Percentiles rank a stretch among this genome's conserved stretches.
Evolutionary conservation across 2,797 vertebrate genomes (phyloP).

Genomic region (Oreochromis mossambicus): DNA sequence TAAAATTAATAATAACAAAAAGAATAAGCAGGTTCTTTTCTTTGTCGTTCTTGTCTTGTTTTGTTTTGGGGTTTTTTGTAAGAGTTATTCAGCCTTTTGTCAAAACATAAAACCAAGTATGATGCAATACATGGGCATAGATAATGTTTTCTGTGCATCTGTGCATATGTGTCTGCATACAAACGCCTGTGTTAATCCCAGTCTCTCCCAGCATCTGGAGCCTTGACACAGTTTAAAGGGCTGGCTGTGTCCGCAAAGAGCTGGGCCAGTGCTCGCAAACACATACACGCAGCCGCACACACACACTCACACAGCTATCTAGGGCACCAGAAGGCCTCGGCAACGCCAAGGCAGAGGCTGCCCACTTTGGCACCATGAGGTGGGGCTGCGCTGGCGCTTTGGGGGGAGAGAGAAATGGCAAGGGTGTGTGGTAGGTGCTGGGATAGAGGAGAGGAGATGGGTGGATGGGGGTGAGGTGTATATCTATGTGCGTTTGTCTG

Average conservation of each 20-base stretch:
- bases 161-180: conserved; percentile 56
- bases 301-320: conserved; percentile 69
- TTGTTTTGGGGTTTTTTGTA: neutral
- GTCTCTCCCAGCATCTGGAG: conserved; percentile 80
- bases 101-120: conserved; percentile 15
- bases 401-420: conserved; percentile 71
- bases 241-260: conserved; percentile 68
- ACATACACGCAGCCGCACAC: conserved; percentile 26
- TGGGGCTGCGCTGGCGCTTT: conserved; percentile 69
- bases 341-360: conserved; percentile 77
- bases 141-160: conserved; percentile 38
- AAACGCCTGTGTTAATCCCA: conserved; percentile 72
- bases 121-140: conserved; percentile 34
- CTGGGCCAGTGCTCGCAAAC: conserved; percentile 57
- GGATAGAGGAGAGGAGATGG: neutral
- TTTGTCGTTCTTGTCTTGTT: neutral
- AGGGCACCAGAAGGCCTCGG: conserved; percentile 81
- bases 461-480: neutral
- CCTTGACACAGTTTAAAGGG: conserved; percentile 76
- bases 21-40: neutral
- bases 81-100: neutral
- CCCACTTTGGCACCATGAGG: conserved; percentile 78
- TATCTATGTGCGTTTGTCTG: neutral
- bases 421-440: conserved; percentile 20
- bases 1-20: neutral